A percentile compares a stretch with the other conserved stretches of the same genome.
These are phyloP conservation scores for Ips typographus DNA, from an alignment of 1,140 invertebrate genomes.

Conservation along the genomic window DNA sequence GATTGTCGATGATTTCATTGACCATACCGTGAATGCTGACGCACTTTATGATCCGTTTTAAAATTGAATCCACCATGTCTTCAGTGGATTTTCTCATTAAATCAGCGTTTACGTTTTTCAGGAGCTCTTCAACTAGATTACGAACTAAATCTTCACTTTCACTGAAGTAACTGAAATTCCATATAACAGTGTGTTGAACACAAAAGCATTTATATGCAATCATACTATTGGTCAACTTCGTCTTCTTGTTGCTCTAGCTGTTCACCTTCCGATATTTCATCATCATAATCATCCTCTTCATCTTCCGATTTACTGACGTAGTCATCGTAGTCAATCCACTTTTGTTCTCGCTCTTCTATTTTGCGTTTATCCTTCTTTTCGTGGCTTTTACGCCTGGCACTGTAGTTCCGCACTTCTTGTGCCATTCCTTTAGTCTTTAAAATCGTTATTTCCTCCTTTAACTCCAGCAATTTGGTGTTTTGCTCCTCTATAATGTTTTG, in stretches of 20 bases:
- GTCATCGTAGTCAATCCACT: slow-evolving; percentile 33
- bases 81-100: slow-evolving; percentile 28
- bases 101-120: slow-evolving; percentile 36
- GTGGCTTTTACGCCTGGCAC: background rate
- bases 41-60: slow-evolving; percentile 34
- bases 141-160: slow-evolving; percentile 41
- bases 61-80: slow-evolving; percentile 33
- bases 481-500: slow-evolving; percentile 44
- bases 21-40: slow-evolving; percentile 37
- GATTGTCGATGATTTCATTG: slow-evolving; percentile 36
- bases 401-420: slow-evolving; percentile 16
- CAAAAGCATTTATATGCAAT: background rate
- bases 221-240: background rate
- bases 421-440: slow-evolving; percentile 44
- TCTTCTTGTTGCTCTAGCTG: slow-evolving; percentile 28
- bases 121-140: slow-evolving; percentile 37
- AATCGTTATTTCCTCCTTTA: slow-evolving; percentile 46
- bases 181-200: background rate
- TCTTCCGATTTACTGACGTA: slow-evolving; percentile 23
- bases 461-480: slow-evolving; percentile 35
- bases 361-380: slow-evolving; percentile 1
- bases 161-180: slow-evolving; percentile 32
- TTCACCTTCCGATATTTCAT: slow-evolving; percentile 4
- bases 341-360: slow-evolving; percentile 14
- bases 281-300: slow-evolving; percentile 24